Conservation (phyloP, 2,888 invertebrate species). For the Yponomeuta plumbellus region DNA sequence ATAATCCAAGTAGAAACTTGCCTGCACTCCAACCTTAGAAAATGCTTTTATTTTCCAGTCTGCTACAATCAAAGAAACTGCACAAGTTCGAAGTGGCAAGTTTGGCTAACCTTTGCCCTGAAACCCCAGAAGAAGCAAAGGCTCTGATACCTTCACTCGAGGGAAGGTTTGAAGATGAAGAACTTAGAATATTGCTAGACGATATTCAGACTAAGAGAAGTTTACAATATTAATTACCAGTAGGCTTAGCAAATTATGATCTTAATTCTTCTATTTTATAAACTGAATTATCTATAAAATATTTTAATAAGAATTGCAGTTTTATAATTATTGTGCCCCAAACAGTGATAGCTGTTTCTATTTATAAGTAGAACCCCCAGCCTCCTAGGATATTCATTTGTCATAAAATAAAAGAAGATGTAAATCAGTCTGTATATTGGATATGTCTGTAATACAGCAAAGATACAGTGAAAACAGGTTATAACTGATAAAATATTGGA, state of each 20-base stretch:
- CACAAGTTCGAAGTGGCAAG: constrained; percentile 99
- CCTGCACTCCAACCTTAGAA: too few species aligned
- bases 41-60: constrained; percentile 70
- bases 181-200: constrained; percentile 95
- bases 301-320: too few species aligned
- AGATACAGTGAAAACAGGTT: constrained; percentile 76
- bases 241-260: constrained; percentile 2
- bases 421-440: constrained; percentile 78
- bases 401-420: constrained; percentile 23
- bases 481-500: constrained; percentile 72
- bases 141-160: constrained; percentile 97
- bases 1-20: too few species aligned
- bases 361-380: constrained; percentile 4
- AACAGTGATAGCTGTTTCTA: neutral
- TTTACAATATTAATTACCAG: constrained; percentile 87
- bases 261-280: too few species aligned
- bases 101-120: constrained; percentile 98
- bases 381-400: neutral
- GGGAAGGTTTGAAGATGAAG: constrained; percentile 98
- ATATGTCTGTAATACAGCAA: constrained; percentile 78
- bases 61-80: constrained; percentile 94
- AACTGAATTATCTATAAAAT: too few species aligned
- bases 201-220: constrained; percentile 99
- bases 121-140: constrained; percentile 98
- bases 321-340: too few species aligned